Conservation (phyloP, 1,140 invertebrate species). For the Drosophila varians region DNA sequence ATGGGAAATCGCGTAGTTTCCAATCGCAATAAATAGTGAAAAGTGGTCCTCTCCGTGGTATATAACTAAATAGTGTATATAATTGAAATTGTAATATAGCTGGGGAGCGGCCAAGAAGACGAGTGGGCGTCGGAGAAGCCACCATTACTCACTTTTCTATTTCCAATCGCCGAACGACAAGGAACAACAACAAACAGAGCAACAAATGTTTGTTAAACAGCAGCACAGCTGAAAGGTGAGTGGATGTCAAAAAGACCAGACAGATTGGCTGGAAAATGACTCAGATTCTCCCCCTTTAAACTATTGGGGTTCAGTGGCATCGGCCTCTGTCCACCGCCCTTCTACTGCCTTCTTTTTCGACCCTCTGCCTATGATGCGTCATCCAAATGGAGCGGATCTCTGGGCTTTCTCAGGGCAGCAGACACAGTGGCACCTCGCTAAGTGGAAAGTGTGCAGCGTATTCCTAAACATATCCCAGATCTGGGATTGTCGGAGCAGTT, state of each 20-base stretch:
- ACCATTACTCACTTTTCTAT: constrained; percentile 40
- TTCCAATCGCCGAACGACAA: constrained; percentile 27
- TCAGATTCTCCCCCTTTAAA: constrained; percentile 33
- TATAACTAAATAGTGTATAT: constrained; percentile 25
- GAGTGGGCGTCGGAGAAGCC: not conserved
- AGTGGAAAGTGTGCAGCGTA: not conserved
- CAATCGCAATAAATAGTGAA: not conserved
- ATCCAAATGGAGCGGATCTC: constrained; percentile 36
- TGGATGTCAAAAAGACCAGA: constrained; percentile 8
- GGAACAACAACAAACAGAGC: constrained; percentile 52
- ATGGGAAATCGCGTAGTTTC: constrained; percentile 23
- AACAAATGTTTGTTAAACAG: constrained; percentile 73
- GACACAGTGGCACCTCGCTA: constrained; percentile 11
- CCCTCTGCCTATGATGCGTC: constrained; percentile 52
- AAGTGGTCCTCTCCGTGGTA: not conserved
- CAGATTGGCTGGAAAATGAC: constrained; percentile 39
- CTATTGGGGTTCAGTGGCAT: constrained; percentile 65
- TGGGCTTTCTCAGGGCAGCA: not conserved
- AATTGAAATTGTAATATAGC: constrained; percentile 1
- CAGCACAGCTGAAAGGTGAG: constrained; percentile 58
- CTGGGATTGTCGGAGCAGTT: not conserved
- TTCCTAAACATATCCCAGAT: no score
- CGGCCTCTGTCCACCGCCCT: not conserved
- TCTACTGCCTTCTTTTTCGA: constrained; percentile 13
- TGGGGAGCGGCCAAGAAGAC: constrained; percentile 1